These are phyloP conservation scores for Laupala kohalensis DNA, from an alignment of 1,140 invertebrate genomes.

Conservation along the genomic window DNA sequence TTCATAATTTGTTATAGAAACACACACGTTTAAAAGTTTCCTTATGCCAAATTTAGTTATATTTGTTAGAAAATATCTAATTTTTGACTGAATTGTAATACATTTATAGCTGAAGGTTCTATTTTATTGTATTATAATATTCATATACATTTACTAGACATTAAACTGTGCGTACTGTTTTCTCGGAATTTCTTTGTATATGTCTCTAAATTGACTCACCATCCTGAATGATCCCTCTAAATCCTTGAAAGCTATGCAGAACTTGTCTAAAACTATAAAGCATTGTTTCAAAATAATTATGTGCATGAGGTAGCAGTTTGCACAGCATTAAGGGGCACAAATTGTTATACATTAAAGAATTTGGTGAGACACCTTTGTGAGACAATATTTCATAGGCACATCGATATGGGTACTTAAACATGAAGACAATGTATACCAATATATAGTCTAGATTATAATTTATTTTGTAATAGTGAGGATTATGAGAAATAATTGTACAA, in stretches of 20 bases:
- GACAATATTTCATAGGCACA: too few relatives aligned
- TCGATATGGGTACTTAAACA: background rate
- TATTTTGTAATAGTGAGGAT: background rate
- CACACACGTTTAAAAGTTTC: background rate
- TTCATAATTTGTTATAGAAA: background rate
- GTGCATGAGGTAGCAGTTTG: background rate
- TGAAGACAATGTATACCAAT: background rate
- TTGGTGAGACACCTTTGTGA: too few relatives aligned
- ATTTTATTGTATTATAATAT: background rate
- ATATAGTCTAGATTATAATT: background rate
- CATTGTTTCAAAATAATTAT: background rate
- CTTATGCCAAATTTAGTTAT: background rate
- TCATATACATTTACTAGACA: background rate
- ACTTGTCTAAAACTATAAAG: background rate
- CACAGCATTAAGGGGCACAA: background rate
- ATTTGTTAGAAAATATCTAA: background rate
- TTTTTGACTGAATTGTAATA: background rate
- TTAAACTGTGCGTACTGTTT: background rate
- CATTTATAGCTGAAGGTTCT: background rate
- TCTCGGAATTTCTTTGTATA: background rate
- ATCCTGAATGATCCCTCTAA: background rate
- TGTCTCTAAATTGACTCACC: background rate
- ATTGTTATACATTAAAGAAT: background rate
- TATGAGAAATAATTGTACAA: background rate
- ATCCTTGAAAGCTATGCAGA: background rate